phyloP scores from a whole-genome alignment of 2,888 invertebrate genomes.

The Ceratothoa steindachneri region DNA sequence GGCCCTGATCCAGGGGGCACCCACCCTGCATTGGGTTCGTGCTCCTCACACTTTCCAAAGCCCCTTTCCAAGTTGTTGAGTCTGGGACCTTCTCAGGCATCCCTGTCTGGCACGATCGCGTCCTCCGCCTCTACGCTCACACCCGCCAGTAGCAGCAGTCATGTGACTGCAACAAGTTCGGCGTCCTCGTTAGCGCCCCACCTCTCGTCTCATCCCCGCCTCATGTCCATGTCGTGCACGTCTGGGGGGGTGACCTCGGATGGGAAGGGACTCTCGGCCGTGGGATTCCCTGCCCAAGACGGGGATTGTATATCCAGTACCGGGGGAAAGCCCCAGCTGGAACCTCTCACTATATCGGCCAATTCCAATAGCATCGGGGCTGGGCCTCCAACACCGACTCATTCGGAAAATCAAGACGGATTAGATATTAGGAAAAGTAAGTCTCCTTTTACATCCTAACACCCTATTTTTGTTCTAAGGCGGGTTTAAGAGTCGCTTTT shows the following conservation, averaged over 20 bases:
- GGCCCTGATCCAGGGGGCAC: neutral
- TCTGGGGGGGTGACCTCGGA: neutral
- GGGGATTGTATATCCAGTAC: slow-evolving; percentile 16
- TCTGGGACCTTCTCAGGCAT: neutral
- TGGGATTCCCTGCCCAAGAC: slow-evolving; percentile 17
- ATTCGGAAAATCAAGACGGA: slow-evolving; percentile 62
- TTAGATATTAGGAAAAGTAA: slow-evolving; percentile 64
- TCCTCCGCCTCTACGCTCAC: slow-evolving; percentile 29
- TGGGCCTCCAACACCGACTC: slow-evolving; percentile 72
- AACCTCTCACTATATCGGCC: slow-evolving; percentile 41
- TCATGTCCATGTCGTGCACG: slow-evolving; percentile 24
- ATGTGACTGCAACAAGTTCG: neutral
- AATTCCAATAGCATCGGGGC: slow-evolving; percentile 48
- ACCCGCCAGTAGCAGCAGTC: slow-evolving; percentile 30
- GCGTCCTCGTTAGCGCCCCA: slow-evolving; percentile 26
- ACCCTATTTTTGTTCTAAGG: too few species aligned
- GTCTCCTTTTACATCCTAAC: slow-evolving; percentile 49
- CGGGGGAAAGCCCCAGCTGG: slow-evolving; percentile 28
- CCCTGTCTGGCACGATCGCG: slow-evolving; percentile 19
- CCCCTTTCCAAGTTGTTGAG: slow-evolving; percentile 8
- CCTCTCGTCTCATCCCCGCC: slow-evolving; percentile 31
- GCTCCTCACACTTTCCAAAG: slow-evolving; percentile 1
- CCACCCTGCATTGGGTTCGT: slow-evolving; percentile 1
- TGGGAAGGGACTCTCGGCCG: slow-evolving; percentile 8
- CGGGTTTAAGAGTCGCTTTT: too few species aligned